phyloP scores from a whole-genome alignment of 2,113 vertebrate species.

The Hyla sarda region DNA sequence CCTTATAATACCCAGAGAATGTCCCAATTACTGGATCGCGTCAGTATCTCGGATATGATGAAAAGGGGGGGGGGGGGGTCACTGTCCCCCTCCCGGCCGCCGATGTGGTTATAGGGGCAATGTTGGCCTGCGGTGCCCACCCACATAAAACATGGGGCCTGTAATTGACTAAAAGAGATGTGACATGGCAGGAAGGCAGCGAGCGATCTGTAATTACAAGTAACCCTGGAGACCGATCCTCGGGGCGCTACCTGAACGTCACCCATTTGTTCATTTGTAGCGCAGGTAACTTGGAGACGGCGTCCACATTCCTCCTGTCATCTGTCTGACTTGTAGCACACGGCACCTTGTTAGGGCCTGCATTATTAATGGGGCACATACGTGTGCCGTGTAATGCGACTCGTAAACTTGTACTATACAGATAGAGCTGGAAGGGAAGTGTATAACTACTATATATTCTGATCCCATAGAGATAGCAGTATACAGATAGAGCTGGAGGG shows the following conservation, averaged over 20 bases:
- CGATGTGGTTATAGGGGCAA: background rate
- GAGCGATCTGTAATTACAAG: background rate
- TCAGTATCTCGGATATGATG: background rate
- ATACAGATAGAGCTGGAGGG: too few relatives aligned
- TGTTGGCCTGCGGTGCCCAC: background rate
- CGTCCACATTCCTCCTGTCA: constrained; percentile 1
- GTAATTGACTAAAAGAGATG: constrained; percentile 2
- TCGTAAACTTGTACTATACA: background rate
- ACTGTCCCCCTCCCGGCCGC: background rate
- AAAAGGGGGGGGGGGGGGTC: too few relatives aligned
- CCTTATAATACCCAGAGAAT: background rate
- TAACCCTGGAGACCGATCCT: constrained; percentile 22
- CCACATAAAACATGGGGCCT: background rate
- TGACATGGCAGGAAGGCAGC: background rate
- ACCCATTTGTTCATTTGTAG: constrained; percentile 13
- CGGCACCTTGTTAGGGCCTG: background rate
- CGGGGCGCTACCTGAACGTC: background rate
- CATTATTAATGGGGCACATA: constrained; percentile 21
- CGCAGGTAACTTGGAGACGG: background rate
- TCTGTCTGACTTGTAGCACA: background rate
- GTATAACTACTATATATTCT: too few relatives aligned
- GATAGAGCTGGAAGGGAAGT: too few relatives aligned
- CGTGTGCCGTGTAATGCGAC: background rate
- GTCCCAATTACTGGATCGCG: background rate
- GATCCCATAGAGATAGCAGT: too few relatives aligned